Base-by-base conservation (phyloP, 2,888 invertebrate species). In the Philhelius pedissequus region DNA sequence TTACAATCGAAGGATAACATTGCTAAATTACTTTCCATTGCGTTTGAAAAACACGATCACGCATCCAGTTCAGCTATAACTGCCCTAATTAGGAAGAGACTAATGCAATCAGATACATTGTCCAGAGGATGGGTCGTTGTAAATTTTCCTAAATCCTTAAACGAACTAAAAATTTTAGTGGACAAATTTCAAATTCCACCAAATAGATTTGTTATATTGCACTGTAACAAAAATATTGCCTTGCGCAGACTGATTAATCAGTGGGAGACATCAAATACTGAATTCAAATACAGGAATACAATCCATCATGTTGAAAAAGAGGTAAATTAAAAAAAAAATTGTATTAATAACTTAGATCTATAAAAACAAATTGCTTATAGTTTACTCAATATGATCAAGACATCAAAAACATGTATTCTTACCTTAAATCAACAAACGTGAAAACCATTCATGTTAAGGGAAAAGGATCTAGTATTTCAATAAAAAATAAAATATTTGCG, bases 91-190 rank as follows among this genome's bases (percentile, higher is more conserved):
- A 86, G 89, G 22, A 82, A 87, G n/a, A 88, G 91, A 40, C 64
- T 91, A 27, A 86, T 90, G 11, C 82, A 89, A 81, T 89, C 90
- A 3, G 94, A 94, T 86, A 93, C 93, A 82, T 86, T 94, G 13
- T 89, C 89, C 15, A 90, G 90, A n/a, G 94, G 94, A 5, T 94
- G 94, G 94, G 92, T 94, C 11, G 92, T 93, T 13, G 93, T 93
- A 18, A 74, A 74, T 1, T 94, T 92, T 88, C 93, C 94, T 0
- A 92, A 92, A 60, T 92, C 92, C 13, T 88, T 91, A 0, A 90
- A 91, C 6, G 94, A 94, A 87, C 93, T 94, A 43, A 90, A 92
- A 78, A 89, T 92, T 64, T 87, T 94, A 2, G 93, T 94, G 32
- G 88, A 90, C 40, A 68, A 86, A 79, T 91, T 92, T 66, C 88